phyloP scores from a whole-genome alignment of 2,888 invertebrate genomes.

The Chloroclystis v-ata region DNA sequence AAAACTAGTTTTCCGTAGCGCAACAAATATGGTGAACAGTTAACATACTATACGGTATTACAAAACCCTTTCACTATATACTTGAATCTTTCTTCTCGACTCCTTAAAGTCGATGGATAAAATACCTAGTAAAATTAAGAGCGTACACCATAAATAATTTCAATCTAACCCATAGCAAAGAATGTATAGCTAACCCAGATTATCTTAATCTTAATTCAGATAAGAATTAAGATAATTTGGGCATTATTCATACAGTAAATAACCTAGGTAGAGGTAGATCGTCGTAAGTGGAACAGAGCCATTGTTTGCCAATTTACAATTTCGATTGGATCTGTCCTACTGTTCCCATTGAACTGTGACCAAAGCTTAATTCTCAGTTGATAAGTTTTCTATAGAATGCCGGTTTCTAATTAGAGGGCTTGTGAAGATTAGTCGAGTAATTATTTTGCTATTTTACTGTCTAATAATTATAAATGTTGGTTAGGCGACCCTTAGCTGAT shows the following conservation, averaged over 20 bases:
- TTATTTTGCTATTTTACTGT: neutral
- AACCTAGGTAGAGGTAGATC: conserved; percentile 58
- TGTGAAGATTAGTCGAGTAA: neutral
- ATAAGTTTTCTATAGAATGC: conserved; percentile 5
- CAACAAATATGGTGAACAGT: too few species aligned
- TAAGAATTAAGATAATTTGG: conserved; percentile 58
- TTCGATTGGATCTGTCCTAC: conserved; percentile 14
- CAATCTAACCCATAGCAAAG: neutral
- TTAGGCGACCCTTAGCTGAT: too few species aligned
- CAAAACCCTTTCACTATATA: too few species aligned
- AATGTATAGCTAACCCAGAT: conserved; percentile 28
- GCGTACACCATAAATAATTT: neutral
- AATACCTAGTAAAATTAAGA: too few species aligned
- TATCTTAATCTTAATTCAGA: conserved; percentile 42
- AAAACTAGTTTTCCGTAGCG: too few species aligned
- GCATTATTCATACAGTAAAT: conserved; percentile 47
- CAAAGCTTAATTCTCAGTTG: conserved; percentile 11
- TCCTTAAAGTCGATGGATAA: too few species aligned
- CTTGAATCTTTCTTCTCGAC: too few species aligned
- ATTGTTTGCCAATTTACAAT: conserved; percentile 21
- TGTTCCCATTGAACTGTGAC: conserved; percentile 17
- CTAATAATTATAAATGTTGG: too few species aligned
- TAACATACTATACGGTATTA: too few species aligned
- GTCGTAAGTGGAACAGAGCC: conserved; percentile 48
- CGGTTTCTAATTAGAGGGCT: neutral